Evolutionary conservation across 2,797 vertebrate species (phyloP).

Genomic region (Manis crassicaudata): DNA sequence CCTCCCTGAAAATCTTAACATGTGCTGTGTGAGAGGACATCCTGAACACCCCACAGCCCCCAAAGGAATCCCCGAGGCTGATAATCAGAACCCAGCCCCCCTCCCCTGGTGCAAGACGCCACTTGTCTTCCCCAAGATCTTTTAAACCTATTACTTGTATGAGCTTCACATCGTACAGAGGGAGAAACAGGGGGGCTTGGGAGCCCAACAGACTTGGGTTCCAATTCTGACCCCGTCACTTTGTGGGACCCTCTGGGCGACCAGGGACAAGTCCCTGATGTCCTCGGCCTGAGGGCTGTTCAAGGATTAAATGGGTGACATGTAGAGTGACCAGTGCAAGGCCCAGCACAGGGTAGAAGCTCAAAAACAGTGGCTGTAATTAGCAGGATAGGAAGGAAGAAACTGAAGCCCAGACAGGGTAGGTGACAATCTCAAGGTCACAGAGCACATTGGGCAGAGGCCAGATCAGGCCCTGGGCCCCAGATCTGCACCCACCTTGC

Average conservation of each 20-base stretch:
- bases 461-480: background rate
- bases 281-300: background rate
- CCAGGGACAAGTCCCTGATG: background rate
- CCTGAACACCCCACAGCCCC: background rate
- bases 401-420: background rate
- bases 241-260: background rate
- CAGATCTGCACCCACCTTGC: background rate
- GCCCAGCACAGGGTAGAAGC: background rate
- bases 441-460: background rate
- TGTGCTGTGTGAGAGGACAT: background rate
- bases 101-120: fast-evolving
- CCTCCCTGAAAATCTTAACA: background rate
- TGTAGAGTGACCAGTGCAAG: background rate
- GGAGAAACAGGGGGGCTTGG: background rate
- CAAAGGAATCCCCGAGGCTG: background rate
- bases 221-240: background rate
- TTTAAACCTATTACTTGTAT: too few species aligned
- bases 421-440: background rate
- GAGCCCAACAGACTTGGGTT: background rate
- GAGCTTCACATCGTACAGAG: background rate
- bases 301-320: background rate
- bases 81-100: fast-evolving
- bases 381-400: background rate
- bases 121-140: background rate
- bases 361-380: background rate